Base-by-base conservation (phyloP, 2,888 invertebrate genomes). In the Hanleya hanleyi region DNA sequence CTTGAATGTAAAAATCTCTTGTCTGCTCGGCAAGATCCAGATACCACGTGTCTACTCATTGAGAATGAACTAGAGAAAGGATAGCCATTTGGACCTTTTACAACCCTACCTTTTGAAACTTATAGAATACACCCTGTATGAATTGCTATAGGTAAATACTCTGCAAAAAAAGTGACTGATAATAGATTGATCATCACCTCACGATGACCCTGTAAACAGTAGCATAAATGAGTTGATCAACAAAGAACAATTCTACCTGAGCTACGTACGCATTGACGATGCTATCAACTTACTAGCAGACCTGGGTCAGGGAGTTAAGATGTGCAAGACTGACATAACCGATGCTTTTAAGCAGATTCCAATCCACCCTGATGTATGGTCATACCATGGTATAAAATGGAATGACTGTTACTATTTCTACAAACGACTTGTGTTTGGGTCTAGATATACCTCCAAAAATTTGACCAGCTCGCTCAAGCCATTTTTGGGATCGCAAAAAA, bases 141-240 rank as follows among this genome's bases (percentile, higher is more conserved):
- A n/a, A n/a, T n/a, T n/a, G n/a, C n/a, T n/a, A n/a, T n/a, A n/a
- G n/a, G n/a, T n/a, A 47, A 47, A 47, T 7, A 47, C 7, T 7
- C 2, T n/a, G 7, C 3, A 5, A 47, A 47, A n/a, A 47, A 47
- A 47, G 22, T 22, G 1, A 4, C 1, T 47, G 0, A 79, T 78
- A 4, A 57, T 79, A 3, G 81, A 81, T 67, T 18, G 77, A 3
- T 79, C 77, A 7, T 66, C 78, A 0, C 77, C 79, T n/a, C 81
- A 78, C 67, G 51, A 79, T 15, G 61, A 74, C 57, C 3, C 12
- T n/a, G n/a, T 47, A 9, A 61, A 76, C 32, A 32, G 26, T 15
- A 80, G 77, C 32, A 64, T 80, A 2, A 80, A 77, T 38, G 67
- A 73, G 18, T 33, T 80, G n/a, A 80, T 80, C 33, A 71, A 73